Evolutionary conservation across 2,113 vertebrate species (phyloP).

Genomic region (Chelonoidis abingdonii): DNA sequence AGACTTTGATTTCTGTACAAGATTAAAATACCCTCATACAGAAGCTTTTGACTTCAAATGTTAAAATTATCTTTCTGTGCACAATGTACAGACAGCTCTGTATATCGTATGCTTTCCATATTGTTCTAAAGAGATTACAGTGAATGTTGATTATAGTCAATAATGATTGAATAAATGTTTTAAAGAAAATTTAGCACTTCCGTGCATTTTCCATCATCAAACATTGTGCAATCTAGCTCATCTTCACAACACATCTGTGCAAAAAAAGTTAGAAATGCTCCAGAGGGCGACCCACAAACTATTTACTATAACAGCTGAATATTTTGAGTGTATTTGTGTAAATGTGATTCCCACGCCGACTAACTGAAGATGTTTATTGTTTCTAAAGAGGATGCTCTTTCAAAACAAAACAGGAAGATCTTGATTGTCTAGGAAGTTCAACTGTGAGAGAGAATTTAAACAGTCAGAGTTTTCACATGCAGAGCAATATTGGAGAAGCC

Average conservation of each 20-base stretch:
- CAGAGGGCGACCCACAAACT: background rate
- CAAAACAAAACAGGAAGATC: conserved; percentile 61
- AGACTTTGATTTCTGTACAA: background rate
- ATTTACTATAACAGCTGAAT: background rate
- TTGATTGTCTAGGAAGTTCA: conserved; percentile 64
- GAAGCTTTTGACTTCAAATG: conserved; percentile 9
- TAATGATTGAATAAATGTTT: background rate
- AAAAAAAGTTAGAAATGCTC: background rate
- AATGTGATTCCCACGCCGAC: conserved; percentile 52
- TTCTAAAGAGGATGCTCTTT: conserved; percentile 60
- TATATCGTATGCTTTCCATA: background rate
- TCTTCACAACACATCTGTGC: background rate
- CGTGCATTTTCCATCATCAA: background rate
- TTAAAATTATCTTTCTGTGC: background rate
- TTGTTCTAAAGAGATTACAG: background rate
- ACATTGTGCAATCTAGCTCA: conserved; percentile 3
- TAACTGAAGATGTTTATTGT: conserved; percentile 47
- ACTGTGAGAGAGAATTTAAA: conserved; percentile 68
- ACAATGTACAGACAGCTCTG: background rate
- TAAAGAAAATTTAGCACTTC: background rate
- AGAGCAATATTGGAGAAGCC: background rate
- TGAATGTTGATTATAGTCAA: background rate
- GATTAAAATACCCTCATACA: background rate
- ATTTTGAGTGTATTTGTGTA: background rate
- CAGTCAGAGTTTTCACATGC: conserved; percentile 49